These are phyloP conservation scores for Sinocyclocheilus rhinocerous DNA, from an alignment of 2,113 vertebrate genomes.

Conservation along the genomic window DNA sequence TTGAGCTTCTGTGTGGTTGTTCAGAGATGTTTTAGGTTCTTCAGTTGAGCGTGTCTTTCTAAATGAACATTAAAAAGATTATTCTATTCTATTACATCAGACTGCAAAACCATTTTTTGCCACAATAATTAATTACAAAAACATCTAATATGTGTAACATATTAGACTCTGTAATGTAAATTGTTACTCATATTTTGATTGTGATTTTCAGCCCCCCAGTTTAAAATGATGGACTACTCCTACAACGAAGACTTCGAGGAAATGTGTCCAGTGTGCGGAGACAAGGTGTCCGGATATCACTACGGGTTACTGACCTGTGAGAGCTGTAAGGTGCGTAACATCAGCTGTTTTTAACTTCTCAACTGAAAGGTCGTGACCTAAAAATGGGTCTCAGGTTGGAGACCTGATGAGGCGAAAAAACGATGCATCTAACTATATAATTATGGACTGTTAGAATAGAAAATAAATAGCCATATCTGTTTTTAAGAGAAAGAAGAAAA, in stretches of 20 bases:
- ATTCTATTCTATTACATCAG: neutral
- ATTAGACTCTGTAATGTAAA: neutral
- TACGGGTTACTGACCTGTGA: conserved; percentile 98
- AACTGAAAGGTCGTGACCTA: neutral
- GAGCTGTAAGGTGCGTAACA: conserved; percentile 93
- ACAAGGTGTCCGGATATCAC: conserved; percentile 98
- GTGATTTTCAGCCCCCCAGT: conserved; percentile 83
- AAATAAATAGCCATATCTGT: neutral
- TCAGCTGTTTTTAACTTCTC: conserved; percentile 10
- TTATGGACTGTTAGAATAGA: neutral
- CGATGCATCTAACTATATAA: neutral
- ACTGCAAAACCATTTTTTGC: neutral
- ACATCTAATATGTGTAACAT: neutral
- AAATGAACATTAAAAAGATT: neutral
- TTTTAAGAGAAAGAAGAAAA: neutral
- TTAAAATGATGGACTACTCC: conserved; percentile 99
- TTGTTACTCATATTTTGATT: conserved; percentile 29
- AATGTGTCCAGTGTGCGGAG: conserved; percentile 97
- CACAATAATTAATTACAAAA: neutral
- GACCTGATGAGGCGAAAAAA: neutral
- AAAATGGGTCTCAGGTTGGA: neutral
- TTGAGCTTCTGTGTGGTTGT: neutral
- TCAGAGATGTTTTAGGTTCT: neutral
- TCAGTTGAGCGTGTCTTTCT: neutral
- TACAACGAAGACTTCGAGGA: conserved; percentile 98